phyloP scores from a whole-genome alignment of 1,140 invertebrate genomes.

The Littorina saxatilis region DNA sequence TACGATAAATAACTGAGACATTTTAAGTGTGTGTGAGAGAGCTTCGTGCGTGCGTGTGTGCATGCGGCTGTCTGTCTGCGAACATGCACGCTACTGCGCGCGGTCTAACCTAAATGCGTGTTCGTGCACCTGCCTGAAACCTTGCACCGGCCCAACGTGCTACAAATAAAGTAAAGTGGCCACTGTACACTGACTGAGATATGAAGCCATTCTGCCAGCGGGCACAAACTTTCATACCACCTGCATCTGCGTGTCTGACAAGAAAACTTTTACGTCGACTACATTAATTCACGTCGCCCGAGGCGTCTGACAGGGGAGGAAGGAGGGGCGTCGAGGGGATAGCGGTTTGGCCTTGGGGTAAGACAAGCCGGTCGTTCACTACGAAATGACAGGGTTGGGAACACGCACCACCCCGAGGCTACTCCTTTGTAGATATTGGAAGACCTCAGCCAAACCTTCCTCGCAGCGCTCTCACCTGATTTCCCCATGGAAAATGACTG shows the following conservation, averaged over 20 bases:
- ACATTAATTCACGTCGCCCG: constrained; percentile 9
- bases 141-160: too few relatives aligned
- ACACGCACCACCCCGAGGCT: background rate
- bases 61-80: too few relatives aligned
- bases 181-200: too few relatives aligned
- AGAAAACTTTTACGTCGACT: background rate
- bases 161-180: too few relatives aligned
- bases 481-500: background rate
- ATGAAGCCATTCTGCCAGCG: too few relatives aligned
- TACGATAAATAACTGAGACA: too few relatives aligned
- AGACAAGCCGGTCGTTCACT: background rate
- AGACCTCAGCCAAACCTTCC: background rate
- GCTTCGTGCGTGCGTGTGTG: too few relatives aligned
- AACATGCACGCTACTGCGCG: too few relatives aligned
- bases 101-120: too few relatives aligned
- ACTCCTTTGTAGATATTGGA: constrained; percentile 16
- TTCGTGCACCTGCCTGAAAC: too few relatives aligned
- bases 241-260: background rate
- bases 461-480: constrained; percentile 11
- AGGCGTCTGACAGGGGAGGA: background rate
- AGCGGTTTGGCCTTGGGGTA: background rate
- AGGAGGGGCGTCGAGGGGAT: background rate
- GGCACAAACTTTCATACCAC: background rate
- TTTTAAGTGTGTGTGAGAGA: too few relatives aligned
- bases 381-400: constrained; percentile 9